Evolutionary conservation across 1,140 invertebrate genomes (phyloP).

Genomic region (Drosophila seguyi): DNA sequence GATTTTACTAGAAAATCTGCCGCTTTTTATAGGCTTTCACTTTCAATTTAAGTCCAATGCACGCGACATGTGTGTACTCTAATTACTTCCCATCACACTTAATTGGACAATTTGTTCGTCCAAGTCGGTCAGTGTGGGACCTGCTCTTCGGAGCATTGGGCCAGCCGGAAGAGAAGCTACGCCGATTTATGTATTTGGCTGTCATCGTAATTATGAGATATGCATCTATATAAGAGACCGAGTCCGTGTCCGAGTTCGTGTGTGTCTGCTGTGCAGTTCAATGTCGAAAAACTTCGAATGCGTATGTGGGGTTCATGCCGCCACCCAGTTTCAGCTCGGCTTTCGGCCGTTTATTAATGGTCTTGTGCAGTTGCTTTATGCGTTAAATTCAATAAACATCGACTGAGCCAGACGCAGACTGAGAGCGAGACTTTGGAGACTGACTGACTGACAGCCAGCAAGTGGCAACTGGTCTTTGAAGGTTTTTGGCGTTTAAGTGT

Average conservation of each 20-base stretch:
- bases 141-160: slow-evolving; percentile 20
- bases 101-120: slow-evolving; percentile 54
- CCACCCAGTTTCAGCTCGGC: slow-evolving; percentile 49
- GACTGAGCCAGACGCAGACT: slow-evolving; percentile 17
- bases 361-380: slow-evolving; percentile 71
- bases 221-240: slow-evolving; percentile 34
- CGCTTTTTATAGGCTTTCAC: slow-evolving; percentile 55
- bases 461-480: slow-evolving; percentile 74
- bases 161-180: slow-evolving; percentile 47
- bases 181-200: slow-evolving; percentile 21
- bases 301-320: slow-evolving; percentile 62
- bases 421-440: slow-evolving; percentile 12
- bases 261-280: slow-evolving; percentile 57
- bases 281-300: slow-evolving; percentile 50
- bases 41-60: slow-evolving; percentile 43
- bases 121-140: slow-evolving; percentile 7
- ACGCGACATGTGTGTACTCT: slow-evolving; percentile 37
- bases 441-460: slow-evolving; percentile 46
- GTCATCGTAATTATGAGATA: slow-evolving; percentile 32
- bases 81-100: slow-evolving; percentile 52
- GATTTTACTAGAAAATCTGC: not conserved
- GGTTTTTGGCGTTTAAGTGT: slow-evolving; percentile 72
- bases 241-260: slow-evolving; percentile 28
- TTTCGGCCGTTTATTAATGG: slow-evolving; percentile 66
- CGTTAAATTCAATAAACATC: slow-evolving; percentile 73